These are phyloP conservation scores for Laupala kohalensis DNA, from an alignment of 1,140 invertebrate genomes.

Conservation along the genomic window DNA sequence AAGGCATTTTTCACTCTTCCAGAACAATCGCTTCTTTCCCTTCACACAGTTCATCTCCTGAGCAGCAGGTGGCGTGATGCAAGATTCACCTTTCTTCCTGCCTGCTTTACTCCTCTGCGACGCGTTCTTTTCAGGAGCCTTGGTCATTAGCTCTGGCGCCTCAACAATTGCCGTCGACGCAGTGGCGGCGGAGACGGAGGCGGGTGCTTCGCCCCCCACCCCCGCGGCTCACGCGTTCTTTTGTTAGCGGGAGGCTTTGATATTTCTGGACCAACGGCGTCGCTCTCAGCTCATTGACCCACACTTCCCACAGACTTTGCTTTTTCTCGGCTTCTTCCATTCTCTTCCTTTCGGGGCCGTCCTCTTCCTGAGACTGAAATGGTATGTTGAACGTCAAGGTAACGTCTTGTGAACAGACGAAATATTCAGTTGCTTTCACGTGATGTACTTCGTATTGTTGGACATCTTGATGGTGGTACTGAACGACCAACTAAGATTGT, in stretches of 20 bases:
- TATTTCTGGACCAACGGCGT: neutral
- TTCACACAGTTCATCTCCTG: no score
- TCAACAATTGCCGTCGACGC: neutral
- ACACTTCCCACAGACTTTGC: neutral
- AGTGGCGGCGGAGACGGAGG: no score
- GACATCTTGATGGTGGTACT: no score
- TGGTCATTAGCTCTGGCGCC: neutral
- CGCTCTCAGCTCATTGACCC: neutral
- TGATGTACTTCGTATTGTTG: no score
- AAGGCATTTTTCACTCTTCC: no score
- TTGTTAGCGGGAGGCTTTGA: neutral
- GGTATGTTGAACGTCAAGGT: no score
- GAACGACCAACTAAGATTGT: no score
- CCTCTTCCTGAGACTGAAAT: no score
- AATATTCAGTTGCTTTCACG: no score
- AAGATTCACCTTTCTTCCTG: neutral
- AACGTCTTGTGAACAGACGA: no score
- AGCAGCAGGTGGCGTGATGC: no score
- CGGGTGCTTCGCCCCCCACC: neutral
- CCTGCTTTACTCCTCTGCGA: neutral
- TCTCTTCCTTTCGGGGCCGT: neutral
- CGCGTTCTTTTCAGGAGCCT: neutral
- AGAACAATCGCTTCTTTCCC: no score
- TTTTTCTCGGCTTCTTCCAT: neutral
- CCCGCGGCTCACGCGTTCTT: neutral